These are phyloP conservation scores for Gryon sp. DNA, from an alignment of 1,140 invertebrate species.

Conservation along the genomic window DNA sequence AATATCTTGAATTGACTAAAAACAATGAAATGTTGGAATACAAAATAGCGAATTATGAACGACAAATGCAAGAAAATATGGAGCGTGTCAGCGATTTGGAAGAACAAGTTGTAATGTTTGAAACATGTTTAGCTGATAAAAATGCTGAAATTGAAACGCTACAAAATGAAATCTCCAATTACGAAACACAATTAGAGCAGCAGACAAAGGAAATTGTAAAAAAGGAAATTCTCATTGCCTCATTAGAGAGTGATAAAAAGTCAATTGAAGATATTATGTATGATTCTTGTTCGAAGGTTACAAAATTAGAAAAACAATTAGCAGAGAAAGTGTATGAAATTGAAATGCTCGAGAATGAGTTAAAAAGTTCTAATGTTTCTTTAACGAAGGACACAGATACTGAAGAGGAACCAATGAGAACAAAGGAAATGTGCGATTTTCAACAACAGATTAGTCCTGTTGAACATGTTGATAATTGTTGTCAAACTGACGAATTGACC, in stretches of 20 bases:
- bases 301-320: slow-evolving; percentile 3
- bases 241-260: slow-evolving; percentile 46
- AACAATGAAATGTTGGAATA: slow-evolving; percentile 61
- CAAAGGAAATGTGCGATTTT: slow-evolving; percentile 5
- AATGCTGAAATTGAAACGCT: slow-evolving; percentile 64
- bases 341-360: neutral
- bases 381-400: slow-evolving; percentile 30
- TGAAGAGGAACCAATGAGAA: slow-evolving; percentile 2
- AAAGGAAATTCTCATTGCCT: slow-evolving; percentile 46
- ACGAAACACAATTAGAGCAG: slow-evolving; percentile 69
- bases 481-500: slow-evolving; percentile 35
- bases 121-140: slow-evolving; percentile 66
- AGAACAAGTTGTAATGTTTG: slow-evolving; percentile 63
- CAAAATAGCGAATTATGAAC: slow-evolving; percentile 46
- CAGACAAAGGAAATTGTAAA: slow-evolving; percentile 60
- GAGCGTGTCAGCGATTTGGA: slow-evolving; percentile 70
- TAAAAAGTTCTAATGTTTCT: slow-evolving; percentile 9
- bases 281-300: neutral
- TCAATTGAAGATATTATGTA: neutral
- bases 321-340: slow-evolving; percentile 13
- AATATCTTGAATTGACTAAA: slow-evolving; percentile 67
- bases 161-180: no score
- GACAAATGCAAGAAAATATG: slow-evolving; percentile 57
- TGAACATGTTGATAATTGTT: neutral
- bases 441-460: neutral